These are phyloP conservation scores for Caenorhabditis plicata DNA, from an alignment of 2,888 invertebrate species.

Conservation along the genomic window DNA sequence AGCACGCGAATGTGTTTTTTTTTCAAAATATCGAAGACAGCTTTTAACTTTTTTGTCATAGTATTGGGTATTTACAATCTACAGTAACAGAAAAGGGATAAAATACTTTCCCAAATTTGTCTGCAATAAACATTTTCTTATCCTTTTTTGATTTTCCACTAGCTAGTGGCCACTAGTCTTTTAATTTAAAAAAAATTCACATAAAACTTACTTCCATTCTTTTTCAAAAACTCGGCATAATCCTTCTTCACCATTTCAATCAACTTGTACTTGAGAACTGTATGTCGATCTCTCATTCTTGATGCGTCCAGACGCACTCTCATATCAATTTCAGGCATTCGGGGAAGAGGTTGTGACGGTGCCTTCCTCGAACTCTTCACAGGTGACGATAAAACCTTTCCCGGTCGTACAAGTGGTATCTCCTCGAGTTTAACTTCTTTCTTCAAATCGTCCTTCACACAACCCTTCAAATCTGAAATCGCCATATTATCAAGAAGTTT, in stretches of 20 bases:
- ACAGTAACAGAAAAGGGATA: background rate
- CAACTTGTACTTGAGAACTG: conserved; percentile 20
- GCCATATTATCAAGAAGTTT: background rate
- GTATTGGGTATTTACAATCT: background rate
- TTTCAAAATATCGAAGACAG: too few species aligned
- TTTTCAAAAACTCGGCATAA: conserved; percentile 13
- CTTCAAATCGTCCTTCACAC: conserved; percentile 2
- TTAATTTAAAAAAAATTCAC: background rate
- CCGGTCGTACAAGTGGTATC: conserved; percentile 15
- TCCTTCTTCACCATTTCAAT: conserved; percentile 9
- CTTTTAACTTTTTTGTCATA: too few species aligned
- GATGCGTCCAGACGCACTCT: conserved; percentile 22
- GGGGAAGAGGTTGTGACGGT: conserved; percentile 1
- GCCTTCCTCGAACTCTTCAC: conserved; percentile 24
- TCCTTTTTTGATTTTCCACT: too few species aligned
- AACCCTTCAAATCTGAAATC: conserved; percentile 22
- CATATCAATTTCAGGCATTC: conserved; percentile 13
- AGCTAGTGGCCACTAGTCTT: too few species aligned
- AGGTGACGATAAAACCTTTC: conserved; percentile 16
- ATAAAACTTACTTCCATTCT: conserved; percentile 21
- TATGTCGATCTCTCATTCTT: conserved; percentile 20
- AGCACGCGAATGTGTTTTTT: too few species aligned
- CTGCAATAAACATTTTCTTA: too few species aligned
- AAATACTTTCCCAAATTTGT: background rate
- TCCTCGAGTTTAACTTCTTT: background rate